Evolutionary conservation across 2,113 vertebrate species (phyloP), one percentile per base, ranked within the genome.

Genomic region (Psilopsiagon aymara): DNA sequence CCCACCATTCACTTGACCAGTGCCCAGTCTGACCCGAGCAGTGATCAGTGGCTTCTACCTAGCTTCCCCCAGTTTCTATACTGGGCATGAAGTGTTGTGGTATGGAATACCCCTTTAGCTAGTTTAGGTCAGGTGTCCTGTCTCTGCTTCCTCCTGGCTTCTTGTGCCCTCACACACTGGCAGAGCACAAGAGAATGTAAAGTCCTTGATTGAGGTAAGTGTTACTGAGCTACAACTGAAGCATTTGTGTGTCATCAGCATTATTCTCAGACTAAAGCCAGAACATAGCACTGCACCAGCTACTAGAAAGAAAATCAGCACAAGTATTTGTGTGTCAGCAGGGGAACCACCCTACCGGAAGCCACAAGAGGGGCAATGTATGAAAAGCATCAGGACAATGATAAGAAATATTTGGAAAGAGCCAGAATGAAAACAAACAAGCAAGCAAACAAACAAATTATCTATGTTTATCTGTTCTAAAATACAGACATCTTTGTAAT

Each of bases 291-390:
- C 33, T 23, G 8, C 33, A 59, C 33, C 55, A n/a, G 20, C 33
- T 59, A 59, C 55, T 59, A 59, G 33, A 59, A 59, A 59, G 33
- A 59, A 59, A 59, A 59, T 23, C 55, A 59, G 9, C 33, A 46
- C 2, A 2, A 25, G 3, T 10, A 35, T 20, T 7, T 39, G 47
- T 25, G 20, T 39, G 13, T 13, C 28, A 28, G 7, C 53, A 64
- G 10, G 6, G 20, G 6, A 59, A 66, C 5, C 9, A 52, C 17
- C 3, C 17, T 66, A 10, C 31, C 31, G n/a, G 39, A 81, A 71
- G 13, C 19, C 39, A 28, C n/a, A 60, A 11, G 37, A 62, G 23
- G 27, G 17, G 6, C 1, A 0, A 27, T 3, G 0, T 18, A 9
- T 13, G 6, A 79, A 68, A 79, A 82, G 5, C 37, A 60, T 39